Evolutionary conservation across 2,888 invertebrate genomes (phyloP).

Genomic region (Tenthredo mesomela): DNA sequence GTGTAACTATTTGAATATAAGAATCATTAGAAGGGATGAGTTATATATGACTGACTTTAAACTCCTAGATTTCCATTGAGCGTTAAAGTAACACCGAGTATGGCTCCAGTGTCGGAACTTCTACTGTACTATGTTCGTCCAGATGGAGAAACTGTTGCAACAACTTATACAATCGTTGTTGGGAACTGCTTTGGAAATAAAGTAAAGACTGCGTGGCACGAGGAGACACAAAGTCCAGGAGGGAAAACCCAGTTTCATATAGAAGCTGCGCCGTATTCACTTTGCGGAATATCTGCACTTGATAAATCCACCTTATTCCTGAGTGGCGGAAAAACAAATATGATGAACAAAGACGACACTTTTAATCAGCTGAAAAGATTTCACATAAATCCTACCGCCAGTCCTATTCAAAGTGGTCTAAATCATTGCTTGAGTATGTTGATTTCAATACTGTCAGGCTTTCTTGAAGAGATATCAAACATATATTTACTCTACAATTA

Average conservation of each 20-base stretch:
- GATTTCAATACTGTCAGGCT: neutral
- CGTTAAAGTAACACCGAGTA: conserved; percentile 78
- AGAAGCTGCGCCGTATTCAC: conserved; percentile 79
- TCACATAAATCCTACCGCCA: conserved; percentile 69
- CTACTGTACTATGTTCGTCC: conserved; percentile 81
- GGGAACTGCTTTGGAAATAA: conserved; percentile 81
- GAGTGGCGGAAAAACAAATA: conserved; percentile 64
- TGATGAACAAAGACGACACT: conserved; percentile 68
- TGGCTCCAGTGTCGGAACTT: conserved; percentile 78
- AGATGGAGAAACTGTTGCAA: conserved; percentile 81
- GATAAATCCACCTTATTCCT: conserved; percentile 81
- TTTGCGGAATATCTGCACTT: conserved; percentile 81
- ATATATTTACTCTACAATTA: neutral
- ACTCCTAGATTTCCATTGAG: conserved; percentile 77
- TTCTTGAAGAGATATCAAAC: neutral
- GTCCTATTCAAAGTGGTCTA: conserved; percentile 68
- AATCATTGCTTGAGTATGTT: conserved; percentile 71
- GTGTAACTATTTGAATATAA: neutral
- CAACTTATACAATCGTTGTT: conserved; percentile 79
- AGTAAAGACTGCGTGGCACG: conserved; percentile 79
- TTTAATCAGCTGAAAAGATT: conserved; percentile 72
- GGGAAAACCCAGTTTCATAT: conserved; percentile 78
- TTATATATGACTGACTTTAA: neutral
- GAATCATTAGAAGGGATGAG: neutral
- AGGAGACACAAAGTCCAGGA: conserved; percentile 79